Evolutionary conservation across 2,797 vertebrate genomes (phyloP).

Genomic region (Pseudochaenichthys georgianus): DNA sequence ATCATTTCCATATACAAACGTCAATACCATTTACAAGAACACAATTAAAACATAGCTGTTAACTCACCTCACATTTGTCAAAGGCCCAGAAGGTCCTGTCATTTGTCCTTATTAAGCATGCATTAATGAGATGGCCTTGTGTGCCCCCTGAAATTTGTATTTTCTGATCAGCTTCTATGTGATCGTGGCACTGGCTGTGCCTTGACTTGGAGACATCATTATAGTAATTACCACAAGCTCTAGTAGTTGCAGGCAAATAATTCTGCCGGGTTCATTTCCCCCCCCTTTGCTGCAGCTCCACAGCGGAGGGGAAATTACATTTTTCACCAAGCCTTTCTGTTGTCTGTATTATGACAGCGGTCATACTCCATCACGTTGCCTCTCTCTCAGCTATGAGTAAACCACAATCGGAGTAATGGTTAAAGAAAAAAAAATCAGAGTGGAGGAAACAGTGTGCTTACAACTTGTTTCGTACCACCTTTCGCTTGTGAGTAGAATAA

Average conservation of each 20-base stretch:
- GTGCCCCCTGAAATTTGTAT: constrained; percentile 67
- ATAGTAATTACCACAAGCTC: constrained; percentile 85
- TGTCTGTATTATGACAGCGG: constrained; percentile 81
- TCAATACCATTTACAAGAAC: background rate
- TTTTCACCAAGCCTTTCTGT: constrained; percentile 79
- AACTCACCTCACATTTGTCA: constrained; percentile 41
- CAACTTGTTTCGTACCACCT: constrained; percentile 48
- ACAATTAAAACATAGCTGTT: constrained; percentile 16
- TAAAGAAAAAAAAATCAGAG: constrained; percentile 52
- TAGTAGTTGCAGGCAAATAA: constrained; percentile 84
- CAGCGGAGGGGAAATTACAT: constrained; percentile 75
- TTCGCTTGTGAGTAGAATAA: constrained; percentile 63
- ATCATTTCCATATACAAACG: constrained; percentile 12
- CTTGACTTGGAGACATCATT: constrained; percentile 82
- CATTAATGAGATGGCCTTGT: constrained; percentile 68
- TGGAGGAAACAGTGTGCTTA: constrained; percentile 61
- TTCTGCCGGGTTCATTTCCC: constrained; percentile 65
- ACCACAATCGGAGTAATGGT: constrained; percentile 79
- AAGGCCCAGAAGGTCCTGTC: constrained; percentile 22
- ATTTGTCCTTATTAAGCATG: constrained; percentile 54
- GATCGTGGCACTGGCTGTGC: constrained; percentile 64
- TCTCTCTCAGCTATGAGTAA: constrained; percentile 71
- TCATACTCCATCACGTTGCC: constrained; percentile 78
- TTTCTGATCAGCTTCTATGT: constrained; percentile 76
- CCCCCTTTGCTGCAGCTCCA: constrained; percentile 46